phyloP scores from a whole-genome alignment of 2,888 invertebrate genomes.

The Caenorhabditis auriculariae region DNA sequence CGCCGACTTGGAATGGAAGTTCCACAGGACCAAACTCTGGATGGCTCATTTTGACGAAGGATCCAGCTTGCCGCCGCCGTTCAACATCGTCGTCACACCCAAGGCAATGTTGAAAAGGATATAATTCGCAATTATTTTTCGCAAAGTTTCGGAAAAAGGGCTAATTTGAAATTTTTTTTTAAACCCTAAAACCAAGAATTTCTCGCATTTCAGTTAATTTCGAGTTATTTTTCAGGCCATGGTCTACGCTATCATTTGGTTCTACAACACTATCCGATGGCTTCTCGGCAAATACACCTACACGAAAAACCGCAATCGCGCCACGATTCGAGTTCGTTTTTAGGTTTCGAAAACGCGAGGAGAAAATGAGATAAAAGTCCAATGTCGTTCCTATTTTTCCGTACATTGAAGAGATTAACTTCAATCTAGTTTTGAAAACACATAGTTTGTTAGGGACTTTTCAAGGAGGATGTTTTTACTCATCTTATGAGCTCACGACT shows the following conservation, averaged over 20 bases:
- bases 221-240: constrained; percentile 52
- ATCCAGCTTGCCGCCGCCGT: constrained; percentile 69
- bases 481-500: too few species aligned
- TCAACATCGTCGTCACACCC: constrained; percentile 70
- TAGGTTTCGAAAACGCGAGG: neutral
- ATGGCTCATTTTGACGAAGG: constrained; percentile 71
- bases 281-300: constrained; percentile 55
- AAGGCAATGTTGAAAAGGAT: constrained; percentile 64
- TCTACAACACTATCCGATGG: constrained; percentile 53
- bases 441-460: too few species aligned
- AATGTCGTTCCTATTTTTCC: neutral
- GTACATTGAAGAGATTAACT: too few species aligned
- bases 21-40: constrained; percentile 70
- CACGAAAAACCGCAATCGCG: constrained; percentile 49
- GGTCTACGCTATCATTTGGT: constrained; percentile 53
- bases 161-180: neutral
- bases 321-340: constrained; percentile 58
- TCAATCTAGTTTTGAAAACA: neutral
- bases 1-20: constrained; percentile 71
- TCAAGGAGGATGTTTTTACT: too few species aligned
- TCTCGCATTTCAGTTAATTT: neutral
- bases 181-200: neutral
- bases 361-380: neutral
- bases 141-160: neutral
- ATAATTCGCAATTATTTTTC: neutral